A percentile compares a stretch with the other conserved stretches of the same genome.
Evolutionary conservation across 2,888 invertebrate genomes (phyloP).

Genomic region (Ptychoptera albimana): DNA sequence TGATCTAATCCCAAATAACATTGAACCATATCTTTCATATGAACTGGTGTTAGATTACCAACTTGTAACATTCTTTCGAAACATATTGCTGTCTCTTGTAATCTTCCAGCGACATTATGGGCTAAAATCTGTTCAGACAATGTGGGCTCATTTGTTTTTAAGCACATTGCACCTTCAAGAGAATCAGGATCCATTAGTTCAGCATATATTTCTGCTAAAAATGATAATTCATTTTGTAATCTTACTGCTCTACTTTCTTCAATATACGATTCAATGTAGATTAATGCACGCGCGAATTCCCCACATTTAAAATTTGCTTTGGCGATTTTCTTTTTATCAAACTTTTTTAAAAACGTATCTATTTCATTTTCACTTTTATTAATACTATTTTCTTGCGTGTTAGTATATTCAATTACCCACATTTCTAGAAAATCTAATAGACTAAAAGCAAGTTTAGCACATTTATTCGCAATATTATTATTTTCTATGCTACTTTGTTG

Average conservation of each 20-base stretch:
- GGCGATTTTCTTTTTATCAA: conserved; percentile 50
- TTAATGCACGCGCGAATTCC: conserved; percentile 56
- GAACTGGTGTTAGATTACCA: conserved; percentile 32
- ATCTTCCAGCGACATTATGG: conserved; percentile 59
- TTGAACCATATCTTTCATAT: conserved; percentile 57
- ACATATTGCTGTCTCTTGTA: conserved; percentile 73
- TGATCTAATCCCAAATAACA: conserved; percentile 79
- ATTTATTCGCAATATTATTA: conserved; percentile 36
- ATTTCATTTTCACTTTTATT: conserved; percentile 12
- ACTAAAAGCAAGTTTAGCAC: conserved; percentile 53
- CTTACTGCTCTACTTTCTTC: conserved; percentile 33
- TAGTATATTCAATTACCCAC: conserved; percentile 38
- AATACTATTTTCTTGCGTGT: background rate
- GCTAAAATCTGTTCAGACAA: conserved; percentile 69
- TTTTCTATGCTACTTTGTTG: conserved; percentile 12
- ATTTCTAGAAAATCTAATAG: conserved; percentile 59
- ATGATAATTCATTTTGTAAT: conserved; percentile 43
- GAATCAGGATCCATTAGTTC: conserved; percentile 82
- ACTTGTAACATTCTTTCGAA: conserved; percentile 67
- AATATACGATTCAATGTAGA: conserved; percentile 61
- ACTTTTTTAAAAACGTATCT: conserved; percentile 28
- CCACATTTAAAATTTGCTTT: conserved; percentile 58
- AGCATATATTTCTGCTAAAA: conserved; percentile 67
- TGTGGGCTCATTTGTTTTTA: conserved; percentile 59
- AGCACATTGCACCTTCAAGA: conserved; percentile 62